Base-by-base conservation (phyloP, 1,140 invertebrate species). In the Dendroctonus valens region DNA sequence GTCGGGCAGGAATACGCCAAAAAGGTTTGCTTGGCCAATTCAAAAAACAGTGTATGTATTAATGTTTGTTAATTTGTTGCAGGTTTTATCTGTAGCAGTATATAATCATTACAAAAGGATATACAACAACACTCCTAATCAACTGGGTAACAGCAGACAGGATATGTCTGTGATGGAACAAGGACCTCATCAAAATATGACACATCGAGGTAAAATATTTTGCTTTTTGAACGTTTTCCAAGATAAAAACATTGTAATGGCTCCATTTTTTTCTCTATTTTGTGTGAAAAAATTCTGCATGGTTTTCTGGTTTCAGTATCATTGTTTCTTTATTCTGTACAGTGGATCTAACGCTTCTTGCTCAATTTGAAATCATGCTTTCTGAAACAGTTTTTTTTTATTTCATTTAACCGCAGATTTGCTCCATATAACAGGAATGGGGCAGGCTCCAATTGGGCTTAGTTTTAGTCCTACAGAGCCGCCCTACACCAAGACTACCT, bases 61-160 rank as follows among this genome's bases (percentile, higher is more conserved):
- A 15, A 41, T 41, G 38, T 26, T 26, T 26, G 26, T 3, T 39
- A 38, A 46, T 6, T 12, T 49, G 37, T 48, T 67, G 38, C 52
- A 78, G 77, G 96, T 98, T n/a, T 81, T 99, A 7, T 91, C 96
- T 39, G 97, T 99, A 5, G 97, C 97, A 38, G 96, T 99, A 1
- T 99, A 99, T 80, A 98, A 99, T 81, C 98, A 99, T 79, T 99
- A 99, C 79, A 98, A 98, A 82, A 84, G 96, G 74, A 95, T 99
- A 75, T 92, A 94, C 77, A 94, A 98, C 79, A 99, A 99, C 81
- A 84, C 93, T 65, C 92, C 92, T 14, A 71, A 59, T 59, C 69
- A 73, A 60, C 69, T 74, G 70, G 76, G 69, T 73, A 77, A 70
- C 74, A 81, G 77, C 67, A 75, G 72, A 65, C 83, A 77, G 68